Evolutionary conservation across 2,888 invertebrate species (phyloP), one percentile per base, ranked within the genome.

Genomic region (Chironomus tentans): DNA sequence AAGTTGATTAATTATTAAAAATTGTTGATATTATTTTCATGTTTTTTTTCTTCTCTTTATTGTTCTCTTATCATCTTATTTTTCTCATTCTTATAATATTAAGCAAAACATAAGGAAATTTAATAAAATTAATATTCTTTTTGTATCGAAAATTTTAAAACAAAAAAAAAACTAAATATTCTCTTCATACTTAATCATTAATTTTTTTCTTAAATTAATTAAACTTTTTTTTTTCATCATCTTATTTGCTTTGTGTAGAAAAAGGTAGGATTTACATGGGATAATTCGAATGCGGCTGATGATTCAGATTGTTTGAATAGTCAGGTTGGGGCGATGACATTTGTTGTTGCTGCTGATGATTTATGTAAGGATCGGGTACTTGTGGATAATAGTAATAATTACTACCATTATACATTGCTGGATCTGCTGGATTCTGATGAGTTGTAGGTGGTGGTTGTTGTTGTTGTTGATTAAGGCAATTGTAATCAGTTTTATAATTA

Each of bases 401-500:
- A 21, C n/a, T 21, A 7, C 74, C 68, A 48, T 68, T 74, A 61
- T 68, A 73, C 62, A 73, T 73, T 15, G 65, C 24, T 13, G 65
- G 65, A 65, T 65, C 65, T 21, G 24, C 5, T 71, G 22, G 50
- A 48, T 22, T 24, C 3, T 62, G 62, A 65, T 65, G 7, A 18
- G 56, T 18, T 56, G 50, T 15, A 22, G 70, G 15, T 70, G 22
- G 70, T 10, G n/a, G 72, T 62, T 61, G 72, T 62, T 65, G 62
- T 68, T 47, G 46, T 46, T 46, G 74, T 74, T 65, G 76, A 56
- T 68, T 76, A 76, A 76, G 76, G 76, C 76, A 76, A 76, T 69
- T 75, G 68, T 68, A 76, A 18, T 74, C 74, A 48, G 74, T 74
- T 68, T 74, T 74, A 22, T 68, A 48, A 18, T 69, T 69, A 69